Base-by-base conservation (phyloP, 2,797 vertebrate genomes). In the Alcedo atthis region DNA sequence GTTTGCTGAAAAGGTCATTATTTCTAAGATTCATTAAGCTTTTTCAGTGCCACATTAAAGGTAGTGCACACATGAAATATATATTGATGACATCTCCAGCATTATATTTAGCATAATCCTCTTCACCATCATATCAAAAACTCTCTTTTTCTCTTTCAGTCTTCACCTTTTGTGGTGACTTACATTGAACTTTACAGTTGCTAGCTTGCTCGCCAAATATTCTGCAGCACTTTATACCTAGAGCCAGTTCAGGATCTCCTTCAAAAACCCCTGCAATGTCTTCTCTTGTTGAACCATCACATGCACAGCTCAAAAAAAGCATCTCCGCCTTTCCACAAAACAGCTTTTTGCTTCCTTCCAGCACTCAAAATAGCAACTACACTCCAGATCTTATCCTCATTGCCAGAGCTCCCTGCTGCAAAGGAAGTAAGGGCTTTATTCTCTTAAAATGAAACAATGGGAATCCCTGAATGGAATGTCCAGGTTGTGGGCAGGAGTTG, bases 361-460 rank as follows among this genome's bases (percentile, higher is more conserved):
- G 76, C 79, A 81, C 94, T 90, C 87, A 94, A 96, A 97, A 97
- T 97, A 97, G 94, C 84, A 93, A 30, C 86, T 40, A 5, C 24
- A 45, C 82, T 90, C 91, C 5, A 1, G 63, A 93, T 93, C 93
- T 75, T 12, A 2, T 80, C 82, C 92, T 87, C 59, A 14, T 17
- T 96, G 94, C 91, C 94, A 95, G 92, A 89, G 86, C 93, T 94
- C 88, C 94, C 94, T 8, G 89, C 94, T 95, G 85, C 81, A 94
- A 21, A 93, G 96, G 96, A 97, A 97, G 93, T 15, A 9, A 88
- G 78, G 59, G 84, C 91, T 96, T 94, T 94, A 89, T 97, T 96
- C 86, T 91, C 79, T 83, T 68, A 85, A 74, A 49, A 4, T 59
- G 81, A 82, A 97, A 97, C 96, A 97, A 97, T 96, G 78, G 96